Conservation (phyloP, 2,888 invertebrate species). For the Gisinianus flammeolus region DNA sequence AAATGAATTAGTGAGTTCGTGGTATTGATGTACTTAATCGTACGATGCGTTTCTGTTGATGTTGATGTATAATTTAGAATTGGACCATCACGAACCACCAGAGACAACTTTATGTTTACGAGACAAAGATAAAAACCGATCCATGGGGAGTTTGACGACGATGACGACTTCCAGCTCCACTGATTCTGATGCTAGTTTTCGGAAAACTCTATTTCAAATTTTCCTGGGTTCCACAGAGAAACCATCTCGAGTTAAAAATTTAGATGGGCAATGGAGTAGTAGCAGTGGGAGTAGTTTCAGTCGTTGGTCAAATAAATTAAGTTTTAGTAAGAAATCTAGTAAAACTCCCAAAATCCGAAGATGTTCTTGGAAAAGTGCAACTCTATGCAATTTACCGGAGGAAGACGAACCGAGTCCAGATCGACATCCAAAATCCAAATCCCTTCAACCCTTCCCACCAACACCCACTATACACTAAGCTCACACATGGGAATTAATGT, state of each 20-base stretch:
- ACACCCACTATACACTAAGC: too few species aligned
- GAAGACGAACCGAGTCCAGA: neutral
- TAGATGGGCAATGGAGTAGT: too few species aligned
- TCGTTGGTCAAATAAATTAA: neutral
- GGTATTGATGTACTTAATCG: too few species aligned
- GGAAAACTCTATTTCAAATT: constrained; percentile 20
- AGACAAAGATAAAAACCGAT: too few species aligned
- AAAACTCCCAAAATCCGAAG: neutral
- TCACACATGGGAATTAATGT: too few species aligned
- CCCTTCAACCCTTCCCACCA: neutral
- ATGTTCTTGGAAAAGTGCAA: neutral
- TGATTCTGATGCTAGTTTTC: neutral
- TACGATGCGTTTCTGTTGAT: too few species aligned
- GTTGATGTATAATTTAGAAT: neutral
- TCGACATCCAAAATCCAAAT: neutral
- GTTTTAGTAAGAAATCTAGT: neutral
- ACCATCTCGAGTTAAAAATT: constrained; percentile 2
- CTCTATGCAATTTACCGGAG: neutral
- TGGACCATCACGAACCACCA: too few species aligned
- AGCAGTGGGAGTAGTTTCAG: too few species aligned
- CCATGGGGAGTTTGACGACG: neutral
- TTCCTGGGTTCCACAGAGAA: neutral
- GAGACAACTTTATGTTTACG: too few species aligned
- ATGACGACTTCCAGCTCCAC: too few species aligned
- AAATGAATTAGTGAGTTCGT: neutral